phyloP scores from a whole-genome alignment of 2,797 vertebrate genomes.

The Aeoliscus strigatus region DNA sequence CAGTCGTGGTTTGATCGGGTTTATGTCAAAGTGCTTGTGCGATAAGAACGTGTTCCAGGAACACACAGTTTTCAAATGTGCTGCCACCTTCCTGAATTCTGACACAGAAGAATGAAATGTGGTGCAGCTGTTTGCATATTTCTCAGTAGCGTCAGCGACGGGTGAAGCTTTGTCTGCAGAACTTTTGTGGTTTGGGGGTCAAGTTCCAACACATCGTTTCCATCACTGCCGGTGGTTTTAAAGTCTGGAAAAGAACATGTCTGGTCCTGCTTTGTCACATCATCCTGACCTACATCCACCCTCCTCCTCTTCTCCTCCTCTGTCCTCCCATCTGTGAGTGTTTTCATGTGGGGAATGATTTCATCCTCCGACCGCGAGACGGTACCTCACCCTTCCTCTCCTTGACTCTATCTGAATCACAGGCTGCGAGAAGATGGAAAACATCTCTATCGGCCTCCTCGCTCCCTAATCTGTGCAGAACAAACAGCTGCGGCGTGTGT shows the following conservation, averaged over 20 bases:
- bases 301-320: conserved; percentile 5
- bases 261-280: conserved; percentile 53
- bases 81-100: too few relatives aligned
- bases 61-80: too few relatives aligned
- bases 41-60: too few relatives aligned
- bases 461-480: conserved; percentile 36
- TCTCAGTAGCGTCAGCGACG: too few relatives aligned
- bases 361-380: conserved; percentile 64
- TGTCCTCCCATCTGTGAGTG: conserved; percentile 28
- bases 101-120: too few relatives aligned
- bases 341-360: conserved; percentile 54
- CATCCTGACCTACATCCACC: conserved; percentile 54
- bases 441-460: conserved; percentile 38
- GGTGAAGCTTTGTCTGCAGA: conserved; percentile 41
- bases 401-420: conserved; percentile 53
- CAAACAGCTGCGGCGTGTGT: conserved; percentile 43
- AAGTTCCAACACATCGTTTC: conserved; percentile 53
- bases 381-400: conserved; percentile 61
- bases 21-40: too few relatives aligned
- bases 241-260: conserved; percentile 55
- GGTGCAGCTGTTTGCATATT: too few relatives aligned
- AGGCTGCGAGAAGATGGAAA: conserved; percentile 44
- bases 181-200: conserved; percentile 48
- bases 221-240: conserved; percentile 42
- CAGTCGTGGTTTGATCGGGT: too few relatives aligned